phyloP scores from a whole-genome alignment of 2,113 vertebrate species.

The Corythoichthys intestinalis region DNA sequence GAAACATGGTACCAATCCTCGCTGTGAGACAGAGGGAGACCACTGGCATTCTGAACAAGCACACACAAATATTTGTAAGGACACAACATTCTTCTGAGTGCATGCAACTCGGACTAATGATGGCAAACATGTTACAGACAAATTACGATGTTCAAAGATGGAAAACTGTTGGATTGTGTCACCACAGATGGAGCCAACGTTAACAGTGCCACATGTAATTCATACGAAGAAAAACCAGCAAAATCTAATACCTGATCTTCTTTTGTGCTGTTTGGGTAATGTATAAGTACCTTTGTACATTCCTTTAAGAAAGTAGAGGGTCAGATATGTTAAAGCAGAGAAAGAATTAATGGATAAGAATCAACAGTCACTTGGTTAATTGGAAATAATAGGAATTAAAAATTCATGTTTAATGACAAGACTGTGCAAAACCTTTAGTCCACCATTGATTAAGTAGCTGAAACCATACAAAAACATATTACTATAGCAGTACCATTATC shows the following conservation, averaged over 20 bases:
- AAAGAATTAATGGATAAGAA: constrained; percentile 17
- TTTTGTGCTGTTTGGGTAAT: constrained; percentile 79
- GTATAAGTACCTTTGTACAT: constrained; percentile 78
- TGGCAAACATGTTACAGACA: constrained; percentile 50
- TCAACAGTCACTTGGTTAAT: background rate
- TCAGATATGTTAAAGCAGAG: constrained; percentile 67
- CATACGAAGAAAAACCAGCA: constrained; percentile 24
- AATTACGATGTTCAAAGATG: constrained; percentile 58
- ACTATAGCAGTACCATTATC: background rate
- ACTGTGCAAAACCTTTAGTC: background rate
- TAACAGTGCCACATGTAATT: constrained; percentile 50
- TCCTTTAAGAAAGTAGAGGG: constrained; percentile 76
- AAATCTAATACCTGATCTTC: constrained; percentile 77
- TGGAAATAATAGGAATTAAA: background rate
- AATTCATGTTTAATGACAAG: too few relatives aligned
- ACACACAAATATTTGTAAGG: constrained; percentile 69
- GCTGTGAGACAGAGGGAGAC: constrained; percentile 38
- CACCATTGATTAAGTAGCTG: background rate
- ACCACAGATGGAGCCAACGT: constrained; percentile 63
- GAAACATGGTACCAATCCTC: constrained; percentile 43
- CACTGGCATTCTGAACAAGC: constrained; percentile 55
- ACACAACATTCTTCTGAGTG: constrained; percentile 49
- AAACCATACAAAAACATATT: background rate
- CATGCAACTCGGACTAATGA: constrained; percentile 68
- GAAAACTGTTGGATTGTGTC: constrained; percentile 58